Conservation (phyloP, 2,797 vertebrate species). For the Halcyon badia region DNA sequence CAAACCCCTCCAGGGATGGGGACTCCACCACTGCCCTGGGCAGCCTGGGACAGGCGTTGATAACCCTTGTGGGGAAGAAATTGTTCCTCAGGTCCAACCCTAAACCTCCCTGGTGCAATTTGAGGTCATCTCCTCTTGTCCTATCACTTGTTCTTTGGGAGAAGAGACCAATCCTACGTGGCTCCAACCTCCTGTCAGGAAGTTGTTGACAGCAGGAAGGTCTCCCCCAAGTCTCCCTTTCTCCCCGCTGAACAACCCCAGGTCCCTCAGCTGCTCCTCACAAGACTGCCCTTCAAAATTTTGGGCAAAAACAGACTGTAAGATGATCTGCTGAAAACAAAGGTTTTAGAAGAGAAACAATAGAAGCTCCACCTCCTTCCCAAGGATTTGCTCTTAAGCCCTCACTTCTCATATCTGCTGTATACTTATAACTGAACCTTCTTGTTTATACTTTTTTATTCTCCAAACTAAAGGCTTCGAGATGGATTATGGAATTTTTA, state of each 20-base stretch:
- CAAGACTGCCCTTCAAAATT: conserved; percentile 18
- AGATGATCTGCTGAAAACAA: conserved; percentile 23
- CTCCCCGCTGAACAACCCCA: neutral
- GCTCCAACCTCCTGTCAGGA: neutral
- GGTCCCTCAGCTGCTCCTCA: neutral
- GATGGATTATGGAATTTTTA: neutral
- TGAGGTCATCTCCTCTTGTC: neutral
- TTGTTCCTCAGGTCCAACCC: neutral
- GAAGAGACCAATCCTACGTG: neutral
- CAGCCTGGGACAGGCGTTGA: neutral
- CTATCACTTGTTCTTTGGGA: neutral
- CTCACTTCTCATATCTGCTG: neutral
- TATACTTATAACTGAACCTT: neutral
- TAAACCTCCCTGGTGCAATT: neutral
- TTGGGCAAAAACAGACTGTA: neutral
- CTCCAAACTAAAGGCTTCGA: neutral
- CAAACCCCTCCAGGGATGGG: neutral
- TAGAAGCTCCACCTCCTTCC: conserved; percentile 41
- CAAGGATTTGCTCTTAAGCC: conserved; percentile 27
- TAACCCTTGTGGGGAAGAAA: neutral
- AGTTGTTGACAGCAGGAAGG: neutral
- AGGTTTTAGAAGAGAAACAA: conserved; percentile 39
- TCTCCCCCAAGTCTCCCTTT: neutral
- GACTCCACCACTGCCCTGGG: neutral
- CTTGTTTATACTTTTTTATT: conserved; percentile 14